Evolutionary conservation across 2,113 vertebrate genomes (phyloP), one percentile per base, ranked within the genome.

Genomic region (Cathartes aura): DNA sequence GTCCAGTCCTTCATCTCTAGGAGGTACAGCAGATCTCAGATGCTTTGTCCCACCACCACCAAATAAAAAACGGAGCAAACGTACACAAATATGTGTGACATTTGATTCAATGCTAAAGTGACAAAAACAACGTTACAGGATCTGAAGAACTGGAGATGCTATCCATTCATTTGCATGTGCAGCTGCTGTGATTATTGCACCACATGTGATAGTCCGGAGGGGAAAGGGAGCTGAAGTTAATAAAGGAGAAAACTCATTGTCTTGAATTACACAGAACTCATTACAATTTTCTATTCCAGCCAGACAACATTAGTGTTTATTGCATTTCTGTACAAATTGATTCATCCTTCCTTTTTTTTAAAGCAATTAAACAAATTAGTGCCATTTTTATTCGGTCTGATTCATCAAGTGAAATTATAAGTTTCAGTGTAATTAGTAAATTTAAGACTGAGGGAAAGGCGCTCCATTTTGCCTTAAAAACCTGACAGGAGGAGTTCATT

Each of bases 61-160:
- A 34, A 62, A 8, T 4, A 2, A 22, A 66, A 64, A 66, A 1
- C 0, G 0, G 32, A 71, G 38, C 24, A 40, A 27, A 55, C 0
- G 0, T 5, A 38, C 40, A 2, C 0, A 11, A 18, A 48, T 27
- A 29, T 0, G 0, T 6, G 16, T 9, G 52, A 15, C 5, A 11
- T 12, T 24, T 7, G 23, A 26, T 8, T 22, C 20, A 9, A 5
- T 3, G 13, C 15, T 8, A 22, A 15, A 47, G 56, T 26, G 79
- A 36, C 32, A 32, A 30, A 70, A 8, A 2, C 16, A 3, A 0
- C 0, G 1, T 17, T 6, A 38, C 4, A 16, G 42, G 32, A 55
- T 16, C 15, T 42, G 27, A 47, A 15, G 70, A 21, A 26, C 5
- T 7, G 55, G 18, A 59, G 26, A 17, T 82, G 11, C 20, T 20